phyloP scores from a whole-genome alignment of 2,888 invertebrate species.

The Encarsia formosa region DNA sequence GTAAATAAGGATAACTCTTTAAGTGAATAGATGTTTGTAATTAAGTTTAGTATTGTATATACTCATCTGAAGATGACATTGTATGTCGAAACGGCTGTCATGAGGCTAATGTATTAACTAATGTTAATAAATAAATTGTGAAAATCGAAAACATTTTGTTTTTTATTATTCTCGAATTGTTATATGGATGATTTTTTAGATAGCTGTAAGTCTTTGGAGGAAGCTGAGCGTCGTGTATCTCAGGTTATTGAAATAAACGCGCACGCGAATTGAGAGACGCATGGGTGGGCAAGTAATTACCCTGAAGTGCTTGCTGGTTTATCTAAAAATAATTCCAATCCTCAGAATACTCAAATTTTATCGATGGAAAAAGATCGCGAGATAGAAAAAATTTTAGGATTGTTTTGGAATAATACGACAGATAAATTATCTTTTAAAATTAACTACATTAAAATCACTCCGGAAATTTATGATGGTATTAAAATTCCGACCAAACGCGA shows the following conservation, averaged over 20 bases:
- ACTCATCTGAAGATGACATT: too few relatives aligned
- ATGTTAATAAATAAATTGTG: too few relatives aligned
- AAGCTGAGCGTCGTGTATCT: background rate
- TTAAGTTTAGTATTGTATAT: too few relatives aligned
- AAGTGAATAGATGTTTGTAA: too few relatives aligned
- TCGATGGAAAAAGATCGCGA: background rate
- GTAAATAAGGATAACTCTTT: too few relatives aligned
- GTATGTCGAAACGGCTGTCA: too few relatives aligned
- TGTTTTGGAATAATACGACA: too few relatives aligned
- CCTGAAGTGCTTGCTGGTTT: background rate
- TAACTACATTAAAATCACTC: background rate
- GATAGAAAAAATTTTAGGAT: background rate
- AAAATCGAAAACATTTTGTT: too few relatives aligned
- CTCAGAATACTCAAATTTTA: background rate
- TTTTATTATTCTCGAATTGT: too few relatives aligned
- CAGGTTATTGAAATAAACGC: too few relatives aligned
- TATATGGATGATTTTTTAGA: slow-evolving; percentile 2
- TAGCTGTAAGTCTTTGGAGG: background rate
- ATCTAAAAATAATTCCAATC: background rate
- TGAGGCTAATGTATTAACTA: too few relatives aligned
- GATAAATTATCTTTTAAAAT: too few relatives aligned
- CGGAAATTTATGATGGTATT: background rate
- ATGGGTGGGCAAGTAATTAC: background rate
- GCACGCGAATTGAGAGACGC: slow-evolving; percentile 1
- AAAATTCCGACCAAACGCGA: background rate